Evolutionary conservation across 1,140 invertebrate species (phyloP), one percentile per base, ranked within the genome.

Genomic region (Pinna nobilis): DNA sequence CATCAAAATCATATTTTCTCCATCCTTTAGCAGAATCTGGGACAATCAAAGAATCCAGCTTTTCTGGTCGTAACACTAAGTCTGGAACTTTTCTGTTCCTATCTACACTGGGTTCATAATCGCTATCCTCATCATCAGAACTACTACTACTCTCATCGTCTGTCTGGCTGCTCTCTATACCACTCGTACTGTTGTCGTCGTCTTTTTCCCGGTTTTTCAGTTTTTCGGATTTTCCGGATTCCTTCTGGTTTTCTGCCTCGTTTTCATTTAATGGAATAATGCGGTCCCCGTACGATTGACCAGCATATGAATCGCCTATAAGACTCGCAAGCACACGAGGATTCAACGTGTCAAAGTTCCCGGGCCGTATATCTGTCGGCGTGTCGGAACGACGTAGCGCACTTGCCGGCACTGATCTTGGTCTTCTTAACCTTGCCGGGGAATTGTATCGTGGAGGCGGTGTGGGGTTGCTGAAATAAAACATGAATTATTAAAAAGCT

Each of bases 1-100:
- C 83, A 69, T 85, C 83, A 66, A 86, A 86, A 61, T 87, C 85
- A 53, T 80, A 86, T 39, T 80, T 76, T 13, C 73, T 63, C 74
- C 78, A 78, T 23, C 85, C 84, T 39, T 77, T 74, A 28, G 77
- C 75, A 30, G 79, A 75, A 57, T 82, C 83, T 3, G 84, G 82
- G 9, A 78, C 70, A 49, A 84, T 77, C 32, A 85, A 71, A 20
- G 71, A 71, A 77, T 87, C 84, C 53, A 84, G 67, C 69, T 81
- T 82, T 55, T 87, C 85, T 3, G 84, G 85, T 70, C 84, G 74
- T 20, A 87, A 67, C 67, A 76, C 71, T 30, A 84, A 59, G 20
- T 81, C 68, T 15, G 84, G 80, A 32, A 81, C 75, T 64, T 71
- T 60, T 18, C 80, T 63, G 5, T 77, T 74, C 35, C 64, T 32